Evolutionary conservation across 2,888 invertebrate species (phyloP), one percentile per base, ranked within the genome.

Genomic region (Dorcus parallelipipedus): DNA sequence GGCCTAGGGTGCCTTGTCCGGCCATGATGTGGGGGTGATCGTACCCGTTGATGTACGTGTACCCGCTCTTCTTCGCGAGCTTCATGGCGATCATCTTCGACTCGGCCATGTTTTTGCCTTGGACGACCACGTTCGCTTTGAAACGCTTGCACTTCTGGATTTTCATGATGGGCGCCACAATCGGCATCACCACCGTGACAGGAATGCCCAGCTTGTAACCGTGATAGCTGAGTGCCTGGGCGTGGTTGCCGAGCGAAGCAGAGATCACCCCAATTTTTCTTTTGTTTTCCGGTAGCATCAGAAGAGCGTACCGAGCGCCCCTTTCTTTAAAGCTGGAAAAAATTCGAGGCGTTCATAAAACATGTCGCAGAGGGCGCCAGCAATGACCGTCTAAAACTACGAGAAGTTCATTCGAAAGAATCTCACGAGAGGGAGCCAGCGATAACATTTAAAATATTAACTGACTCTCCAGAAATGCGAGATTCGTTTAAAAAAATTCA

Each of bases 1-100:
- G 79, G 0, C 95, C 97, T 71, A 95, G 85, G 0, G 97, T 97
- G 8, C 97, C 97, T 77, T 96, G 96, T 0, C 97, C 97, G 0
- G 96, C 93, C 83, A 97, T 89, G 62, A 97, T 94, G 74, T 95
- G 88, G 0, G 96, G 96, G 76, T 97, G 95, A 77, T 97, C 97
- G 73, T 96, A 97, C 2, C 93, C 95, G 78, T 97, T 97, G 39
- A 97, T 90, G 71, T 97, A 97, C 20, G 87, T 84, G 54, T 90
- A 80, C 1, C 84, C 84, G 57, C 83, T 81, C 59, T 92, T 88
- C 70, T 86, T 86, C 0, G 89, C 87, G 62, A 94, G 77, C 64
- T 80, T 82, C 82, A 94, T 85, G 0, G 96, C 96, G 68, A 87
- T 82, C 53, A 82, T 81, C 75, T 92, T 95, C 0, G 95, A 91